These are phyloP conservation scores for Leptopilina myrica DNA, from an alignment of 2,888 invertebrate species.

Conservation along the genomic window DNA sequence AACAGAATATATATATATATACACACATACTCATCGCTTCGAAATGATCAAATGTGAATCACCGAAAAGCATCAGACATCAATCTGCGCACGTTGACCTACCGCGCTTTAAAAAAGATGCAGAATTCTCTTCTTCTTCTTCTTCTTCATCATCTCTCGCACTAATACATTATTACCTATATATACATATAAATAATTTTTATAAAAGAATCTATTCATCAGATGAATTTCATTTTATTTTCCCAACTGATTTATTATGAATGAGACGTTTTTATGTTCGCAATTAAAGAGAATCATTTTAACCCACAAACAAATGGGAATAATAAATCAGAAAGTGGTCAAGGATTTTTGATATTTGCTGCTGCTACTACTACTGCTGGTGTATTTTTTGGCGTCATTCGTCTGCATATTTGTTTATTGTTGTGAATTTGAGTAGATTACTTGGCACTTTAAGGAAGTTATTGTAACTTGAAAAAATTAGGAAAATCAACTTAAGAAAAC, in stretches of 20 bases:
- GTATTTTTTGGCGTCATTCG: background rate
- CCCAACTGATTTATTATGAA: constrained; percentile 8
- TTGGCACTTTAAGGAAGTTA: background rate
- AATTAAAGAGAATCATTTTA: background rate
- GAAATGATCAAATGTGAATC: constrained; percentile 36
- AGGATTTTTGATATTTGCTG: background rate
- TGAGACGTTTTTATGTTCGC: constrained; percentile 5
- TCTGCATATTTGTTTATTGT: background rate
- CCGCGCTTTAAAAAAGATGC: background rate
- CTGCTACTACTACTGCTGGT: too few relatives aligned
- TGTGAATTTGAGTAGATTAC: background rate
- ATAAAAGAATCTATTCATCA: background rate
- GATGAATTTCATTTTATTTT: background rate
- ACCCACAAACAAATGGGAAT: background rate
- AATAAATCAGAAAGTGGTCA: constrained; percentile 2
- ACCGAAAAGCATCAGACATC: constrained; percentile 12
- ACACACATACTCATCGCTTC: background rate
- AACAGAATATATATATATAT: background rate
- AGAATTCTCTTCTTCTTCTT: background rate
- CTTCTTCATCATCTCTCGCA: background rate
- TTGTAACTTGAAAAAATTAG: background rate
- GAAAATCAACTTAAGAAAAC: too few relatives aligned
- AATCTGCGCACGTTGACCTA: constrained; percentile 32
- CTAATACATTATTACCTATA: constrained; percentile 7
- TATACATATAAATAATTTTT: background rate